Evolutionary conservation across 1,140 invertebrate species (phyloP), one percentile per base, ranked within the genome.

Genomic region (Brachionus sp.): DNA sequence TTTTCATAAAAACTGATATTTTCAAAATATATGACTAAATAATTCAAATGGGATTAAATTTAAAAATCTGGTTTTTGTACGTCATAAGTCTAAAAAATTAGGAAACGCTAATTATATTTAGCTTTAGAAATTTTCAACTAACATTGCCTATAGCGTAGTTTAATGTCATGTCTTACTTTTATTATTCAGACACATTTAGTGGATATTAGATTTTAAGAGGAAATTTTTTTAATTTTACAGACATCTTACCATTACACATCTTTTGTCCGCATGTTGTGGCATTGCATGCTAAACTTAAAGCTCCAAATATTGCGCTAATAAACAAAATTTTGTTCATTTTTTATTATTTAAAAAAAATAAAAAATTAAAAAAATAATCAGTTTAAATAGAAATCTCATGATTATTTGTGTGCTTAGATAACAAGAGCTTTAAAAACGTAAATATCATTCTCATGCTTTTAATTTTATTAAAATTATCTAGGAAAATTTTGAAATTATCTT

Each of bases 401-500:
- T 37, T 66, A 19, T 66, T 66, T 66, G 12, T 66, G 33, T 66
- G 13, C 25, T 33, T 33, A 66, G 64, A 66, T 33, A 66, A 66
- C 25, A 66, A 66, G 33, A 66, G 33, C 64, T 66, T 66, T 66
- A 66, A 57, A 50, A 57, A 57, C 50, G 50, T 57, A 57, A 66
- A 66, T 66, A 66, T 66, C 64, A 66, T n/a, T 33, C 64, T 66
- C 64, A 33, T 66, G 64, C 29, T 66, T 66, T 66, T 33, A n/a
- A 37, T 3, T 33, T 33, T 33, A 66, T 66, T 33, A 66, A 66
- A 66, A 66, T 66, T 66, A n/a, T 33, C 64, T 37, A 23, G 6
- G 1, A 66, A 66, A 66, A 66, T 33, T 57, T 6, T 19, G 33
- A 66, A 66, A 66, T 66, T 66, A 66, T 66, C 29, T 13, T 66